These are phyloP conservation scores for Pantelozetes paolii DNA, from an alignment of 2,888 invertebrate genomes.

Conservation along the genomic window DNA sequence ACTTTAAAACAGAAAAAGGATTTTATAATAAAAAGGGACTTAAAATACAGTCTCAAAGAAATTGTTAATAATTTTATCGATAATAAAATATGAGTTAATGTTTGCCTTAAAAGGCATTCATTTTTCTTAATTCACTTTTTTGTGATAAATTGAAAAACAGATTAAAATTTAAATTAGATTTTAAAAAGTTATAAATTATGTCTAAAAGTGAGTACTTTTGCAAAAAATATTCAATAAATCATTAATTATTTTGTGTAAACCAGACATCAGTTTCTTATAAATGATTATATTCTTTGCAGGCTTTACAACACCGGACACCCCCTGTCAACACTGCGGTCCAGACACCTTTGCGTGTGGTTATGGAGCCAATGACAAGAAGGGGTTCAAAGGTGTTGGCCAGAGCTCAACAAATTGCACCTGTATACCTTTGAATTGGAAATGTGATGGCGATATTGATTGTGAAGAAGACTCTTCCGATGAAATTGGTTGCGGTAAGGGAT, in stretches of 20 bases:
- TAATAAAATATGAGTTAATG: too few species aligned
- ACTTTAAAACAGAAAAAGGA: not conserved
- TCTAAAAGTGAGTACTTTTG: too few species aligned
- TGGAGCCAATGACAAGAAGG: not conserved
- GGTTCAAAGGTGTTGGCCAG: not conserved
- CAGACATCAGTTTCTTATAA: not conserved
- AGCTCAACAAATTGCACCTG: constrained; percentile 45
- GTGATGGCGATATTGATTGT: constrained; percentile 78
- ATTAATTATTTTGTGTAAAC: too few species aligned
- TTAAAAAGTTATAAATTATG: too few species aligned
- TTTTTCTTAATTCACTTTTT: too few species aligned
- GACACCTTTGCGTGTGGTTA: constrained; percentile 41
- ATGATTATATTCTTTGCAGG: not conserved
- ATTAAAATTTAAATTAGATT: too few species aligned
- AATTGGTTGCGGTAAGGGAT: constrained; percentile 61
- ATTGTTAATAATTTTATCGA: too few species aligned
- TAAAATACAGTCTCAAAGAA: too few species aligned
- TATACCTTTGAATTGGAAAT: constrained; percentile 65
- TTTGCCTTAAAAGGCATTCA: too few species aligned
- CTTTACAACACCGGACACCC: constrained; percentile 23
- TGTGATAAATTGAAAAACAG: too few species aligned
- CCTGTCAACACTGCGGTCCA: constrained; percentile 35
- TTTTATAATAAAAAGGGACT: not conserved
- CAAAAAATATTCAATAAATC: too few species aligned
- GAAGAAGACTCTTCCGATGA: constrained; percentile 68